Conservation (phyloP, 2,888 invertebrate genomes). For the Eupeodes luniger region DNA sequence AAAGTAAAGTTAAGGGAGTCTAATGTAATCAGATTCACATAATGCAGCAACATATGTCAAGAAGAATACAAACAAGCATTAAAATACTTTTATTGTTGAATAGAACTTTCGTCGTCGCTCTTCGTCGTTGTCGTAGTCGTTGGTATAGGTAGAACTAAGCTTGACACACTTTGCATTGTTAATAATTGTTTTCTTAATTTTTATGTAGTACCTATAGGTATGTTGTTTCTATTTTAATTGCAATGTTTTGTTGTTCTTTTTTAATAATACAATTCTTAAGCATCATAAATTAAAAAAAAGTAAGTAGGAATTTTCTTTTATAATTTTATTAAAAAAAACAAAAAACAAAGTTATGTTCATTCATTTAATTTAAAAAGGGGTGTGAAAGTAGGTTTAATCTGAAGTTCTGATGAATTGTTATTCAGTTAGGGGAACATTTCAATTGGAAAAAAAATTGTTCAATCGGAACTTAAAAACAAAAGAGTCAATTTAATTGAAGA, state of each 20-base stretch:
- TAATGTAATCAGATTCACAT: slow-evolving; percentile 36
- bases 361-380: background rate
- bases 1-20: background rate
- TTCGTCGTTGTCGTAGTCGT: background rate
- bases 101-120: background rate
- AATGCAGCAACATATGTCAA: slow-evolving; percentile 32
- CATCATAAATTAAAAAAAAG: background rate
- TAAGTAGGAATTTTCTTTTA: background rate
- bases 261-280: background rate
- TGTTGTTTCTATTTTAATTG: slow-evolving; percentile 22
- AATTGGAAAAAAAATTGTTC: too few relatives aligned
- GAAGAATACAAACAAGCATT: slow-evolving; percentile 48
- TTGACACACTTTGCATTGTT: slow-evolving; percentile 55
- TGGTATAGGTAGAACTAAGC: slow-evolving; percentile 21
- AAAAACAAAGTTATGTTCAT: background rate
- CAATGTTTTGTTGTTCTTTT: slow-evolving; percentile 15
- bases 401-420: too few relatives aligned
- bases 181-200: slow-evolving; percentile 36
- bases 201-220: background rate
- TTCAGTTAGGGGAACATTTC: too few relatives aligned
- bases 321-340: background rate
- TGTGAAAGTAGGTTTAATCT: too few relatives aligned
- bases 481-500: too few relatives aligned
- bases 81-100: slow-evolving; percentile 28
- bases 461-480: too few relatives aligned